Evolutionary conservation across 2,113 vertebrate species (phyloP), one percentile per base, ranked within the genome.

Genomic region (Noturus placidus): DNA sequence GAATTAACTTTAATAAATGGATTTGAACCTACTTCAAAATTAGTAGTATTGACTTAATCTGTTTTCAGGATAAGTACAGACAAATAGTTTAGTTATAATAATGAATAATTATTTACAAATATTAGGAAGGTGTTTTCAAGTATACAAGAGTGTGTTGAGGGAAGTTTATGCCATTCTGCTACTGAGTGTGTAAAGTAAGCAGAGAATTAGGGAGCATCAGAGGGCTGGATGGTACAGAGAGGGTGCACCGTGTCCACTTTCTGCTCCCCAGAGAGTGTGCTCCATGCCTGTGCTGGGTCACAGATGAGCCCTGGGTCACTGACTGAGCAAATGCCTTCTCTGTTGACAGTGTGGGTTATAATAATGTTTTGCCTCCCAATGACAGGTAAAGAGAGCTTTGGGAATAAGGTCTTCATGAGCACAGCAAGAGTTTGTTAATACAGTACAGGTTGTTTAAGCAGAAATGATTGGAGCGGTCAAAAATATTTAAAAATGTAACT

Each of bases 251-350:
- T 95, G 93, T 86, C 42, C 46, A 84, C 57, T 90, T 19, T 80
- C 57, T 35, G 35, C 57, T 87, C 63, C 54, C 89, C 80, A 90
- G 85, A 90, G 89, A 85, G 90, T 82, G 87, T 80, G 63, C 83
- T 85, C 83, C 90, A 90, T 92, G 90, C 91, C 88, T 91, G 92
- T 91, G 46, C 79, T 82, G 93, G 96, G 96, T 97, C 96, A 97
- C 94, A 96, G 97, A 97, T 96, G 95, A 96, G 95, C 95, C 94
- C 91, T 92, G 95, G 96, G 96, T 97, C 97, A 96, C 78, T 88
- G 94, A 94, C 94, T 95, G 94, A 93, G 94, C 94, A 93, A 95
- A 94, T 92, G 89, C 93, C 93, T 91, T 92, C 92, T 90, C 87
- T 92, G 90, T 89, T 90, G 91, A 90, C 93, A 91, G 89, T 87